Evolutionary conservation across 2,113 vertebrate species (phyloP).

Genomic region (Silurus glanis): DNA sequence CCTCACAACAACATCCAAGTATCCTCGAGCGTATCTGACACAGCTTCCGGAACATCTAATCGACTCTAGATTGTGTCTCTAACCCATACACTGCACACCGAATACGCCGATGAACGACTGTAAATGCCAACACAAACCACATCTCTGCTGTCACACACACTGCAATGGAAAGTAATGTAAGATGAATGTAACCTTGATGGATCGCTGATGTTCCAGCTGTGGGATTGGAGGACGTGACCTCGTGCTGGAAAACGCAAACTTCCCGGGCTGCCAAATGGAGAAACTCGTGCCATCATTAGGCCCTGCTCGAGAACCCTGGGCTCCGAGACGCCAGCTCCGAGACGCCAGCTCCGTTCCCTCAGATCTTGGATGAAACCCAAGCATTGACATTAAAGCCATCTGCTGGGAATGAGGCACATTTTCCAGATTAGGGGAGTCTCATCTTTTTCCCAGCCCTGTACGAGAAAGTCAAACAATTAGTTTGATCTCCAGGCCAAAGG

Average conservation of each 20-base stretch:
- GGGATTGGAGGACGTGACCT: neutral
- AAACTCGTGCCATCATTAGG: slow-evolving; percentile 52
- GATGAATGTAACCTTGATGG: neutral
- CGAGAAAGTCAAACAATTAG: slow-evolving; percentile 37
- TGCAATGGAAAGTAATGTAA: slow-evolving; percentile 28
- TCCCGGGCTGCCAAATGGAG: slow-evolving; percentile 42
- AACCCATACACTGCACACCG: slow-evolving; percentile 37
- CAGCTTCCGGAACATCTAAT: slow-evolving; percentile 27
- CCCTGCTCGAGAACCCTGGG: slow-evolving; percentile 29
- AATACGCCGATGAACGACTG: slow-evolving; percentile 52
- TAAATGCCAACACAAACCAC: slow-evolving; percentile 56
- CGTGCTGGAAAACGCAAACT: slow-evolving; percentile 13
- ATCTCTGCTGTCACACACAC: slow-evolving; percentile 49
- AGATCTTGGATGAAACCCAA: slow-evolving; percentile 40
- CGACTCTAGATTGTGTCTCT: slow-evolving; percentile 40
- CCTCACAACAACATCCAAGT: too few relatives aligned
- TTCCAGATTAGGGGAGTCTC: slow-evolving; percentile 60
- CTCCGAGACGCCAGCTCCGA: slow-evolving; percentile 49
- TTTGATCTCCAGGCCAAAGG: slow-evolving; percentile 46
- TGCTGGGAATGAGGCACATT: slow-evolving; percentile 60
- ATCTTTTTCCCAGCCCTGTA: slow-evolving; percentile 22
- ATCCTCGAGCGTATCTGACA: neutral
- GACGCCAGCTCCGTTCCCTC: slow-evolving; percentile 47
- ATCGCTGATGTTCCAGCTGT: neutral
- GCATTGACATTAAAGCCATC: slow-evolving; percentile 57